phyloP scores from a whole-genome alignment of 30 jellyfish, hydroid and myxozoan species.

The Hydractinia echinata region DNA sequence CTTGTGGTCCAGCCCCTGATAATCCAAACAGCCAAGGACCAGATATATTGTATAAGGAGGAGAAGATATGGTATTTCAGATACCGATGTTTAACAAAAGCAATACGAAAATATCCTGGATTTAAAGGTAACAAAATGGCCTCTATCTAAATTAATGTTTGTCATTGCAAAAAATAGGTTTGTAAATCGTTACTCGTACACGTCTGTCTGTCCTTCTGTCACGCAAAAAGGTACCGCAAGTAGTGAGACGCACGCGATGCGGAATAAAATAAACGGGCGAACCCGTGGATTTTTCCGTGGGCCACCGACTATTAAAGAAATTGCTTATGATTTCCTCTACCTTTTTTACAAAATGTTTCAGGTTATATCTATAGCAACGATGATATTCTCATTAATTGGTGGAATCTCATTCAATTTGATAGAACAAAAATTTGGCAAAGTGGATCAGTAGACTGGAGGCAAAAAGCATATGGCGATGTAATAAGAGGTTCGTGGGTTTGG shows the following conservation, averaged over 20 bases:
- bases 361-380: slow-evolving; percentile 5
- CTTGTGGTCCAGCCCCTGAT: slow-evolving; percentile 52
- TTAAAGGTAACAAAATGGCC: slow-evolving; percentile 35
- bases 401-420: neutral
- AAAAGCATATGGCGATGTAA: neutral
- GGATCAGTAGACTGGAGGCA: neutral
- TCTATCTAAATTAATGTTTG: too few species aligned
- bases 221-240: too few species aligned
- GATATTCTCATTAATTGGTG: slow-evolving; percentile 10
- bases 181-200: too few species aligned
- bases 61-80: slow-evolving; percentile 47
- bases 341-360: neutral
- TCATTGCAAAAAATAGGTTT: too few species aligned
- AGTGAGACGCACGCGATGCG: too few species aligned
- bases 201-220: too few species aligned
- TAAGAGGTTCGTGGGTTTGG: neutral
- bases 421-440: neutral
- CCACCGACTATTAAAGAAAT: too few species aligned
- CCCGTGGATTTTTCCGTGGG: too few species aligned
- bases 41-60: slow-evolving; percentile 42
- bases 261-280: too few species aligned
- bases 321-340: too few species aligned
- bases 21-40: slow-evolving; percentile 19
- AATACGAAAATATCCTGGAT: slow-evolving; percentile 47
- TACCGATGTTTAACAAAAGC: slow-evolving; percentile 68